phyloP scores from a whole-genome alignment of 2,888 invertebrate genomes.

The Gortyna flavago region DNA sequence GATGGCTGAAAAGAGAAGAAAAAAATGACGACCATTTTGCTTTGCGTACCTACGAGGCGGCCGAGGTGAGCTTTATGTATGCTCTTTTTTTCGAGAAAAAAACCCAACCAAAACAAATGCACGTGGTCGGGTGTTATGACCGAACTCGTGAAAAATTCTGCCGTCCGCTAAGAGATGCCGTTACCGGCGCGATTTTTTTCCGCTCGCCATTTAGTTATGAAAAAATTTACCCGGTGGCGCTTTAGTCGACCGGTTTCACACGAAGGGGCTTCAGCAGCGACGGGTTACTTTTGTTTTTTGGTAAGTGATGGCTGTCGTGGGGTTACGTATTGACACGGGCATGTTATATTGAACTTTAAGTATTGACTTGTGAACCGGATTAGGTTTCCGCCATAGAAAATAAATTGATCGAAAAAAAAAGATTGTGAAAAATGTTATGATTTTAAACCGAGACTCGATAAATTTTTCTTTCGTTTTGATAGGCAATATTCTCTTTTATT shows the following conservation, averaged over 20 bases:
- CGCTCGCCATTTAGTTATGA: constrained; percentile 81
- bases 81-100: constrained; percentile 88
- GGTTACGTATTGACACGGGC: constrained; percentile 30
- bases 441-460: background rate
- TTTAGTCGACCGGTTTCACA: constrained; percentile 64
- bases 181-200: constrained; percentile 84
- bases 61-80: constrained; percentile 88
- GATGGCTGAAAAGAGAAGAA: constrained; percentile 90
- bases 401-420: background rate
- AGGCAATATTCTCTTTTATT: background rate
- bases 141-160: constrained; percentile 86
- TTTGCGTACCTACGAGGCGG: constrained; percentile 86
- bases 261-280: constrained; percentile 15
- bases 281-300: constrained; percentile 49
- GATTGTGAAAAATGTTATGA: background rate
- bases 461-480: background rate
- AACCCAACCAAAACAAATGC: constrained; percentile 90
- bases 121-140: constrained; percentile 90
- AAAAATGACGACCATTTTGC: constrained; percentile 90
- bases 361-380: constrained; percentile 18
- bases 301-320: constrained; percentile 32
- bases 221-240: constrained; percentile 86
- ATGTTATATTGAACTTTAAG: constrained; percentile 26
- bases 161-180: constrained; percentile 88
- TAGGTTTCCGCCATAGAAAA: constrained; percentile 16